Conservation (phyloP, 1,140 invertebrate genomes). For the Lineus longissimus region DNA sequence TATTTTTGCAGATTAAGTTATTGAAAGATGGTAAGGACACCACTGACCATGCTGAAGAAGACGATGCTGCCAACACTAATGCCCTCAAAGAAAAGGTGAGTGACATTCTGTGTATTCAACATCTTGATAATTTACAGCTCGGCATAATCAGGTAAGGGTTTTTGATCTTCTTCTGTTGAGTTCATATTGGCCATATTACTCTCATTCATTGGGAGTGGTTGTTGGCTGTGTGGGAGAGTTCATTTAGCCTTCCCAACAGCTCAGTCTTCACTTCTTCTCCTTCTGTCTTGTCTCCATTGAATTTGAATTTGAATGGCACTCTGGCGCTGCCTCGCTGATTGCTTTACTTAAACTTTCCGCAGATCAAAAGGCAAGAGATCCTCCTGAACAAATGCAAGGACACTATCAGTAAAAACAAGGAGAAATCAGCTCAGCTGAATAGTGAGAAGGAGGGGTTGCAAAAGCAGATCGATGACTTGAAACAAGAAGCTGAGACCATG, state of each 20-base stretch:
- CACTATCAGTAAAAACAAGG: constrained; percentile 56
- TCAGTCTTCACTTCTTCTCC: too few relatives aligned
- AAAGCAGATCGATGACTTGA: constrained; percentile 41
- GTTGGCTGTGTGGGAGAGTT: too few relatives aligned
- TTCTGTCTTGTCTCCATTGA: too few relatives aligned
- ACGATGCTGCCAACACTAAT: background rate
- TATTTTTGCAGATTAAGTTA: constrained; percentile 36
- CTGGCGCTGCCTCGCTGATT: too few relatives aligned
- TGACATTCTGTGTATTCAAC: constrained; percentile 9
- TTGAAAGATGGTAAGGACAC: constrained; percentile 50
- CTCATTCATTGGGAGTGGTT: too few relatives aligned
- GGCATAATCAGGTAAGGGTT: too few relatives aligned
- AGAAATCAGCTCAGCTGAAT: constrained; percentile 46
- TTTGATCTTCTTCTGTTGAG: too few relatives aligned
- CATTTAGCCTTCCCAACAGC: too few relatives aligned
- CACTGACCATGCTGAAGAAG: constrained; percentile 15
- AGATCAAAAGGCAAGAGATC: constrained; percentile 54
- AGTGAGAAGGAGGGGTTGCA: constrained; percentile 52
- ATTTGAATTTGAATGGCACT: too few relatives aligned
- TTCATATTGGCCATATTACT: too few relatives aligned
- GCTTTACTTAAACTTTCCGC: constrained; percentile 5
- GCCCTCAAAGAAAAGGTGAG: constrained; percentile 19
- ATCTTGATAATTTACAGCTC: too few relatives aligned
- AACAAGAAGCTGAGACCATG: constrained; percentile 31
- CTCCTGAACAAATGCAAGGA: constrained; percentile 57